Percentiles rank a stretch among this genome's conserved stretches.
Evolutionary conservation across 2,888 invertebrate genomes (phyloP).

Genomic region (Drosophila mettleri): DNA sequence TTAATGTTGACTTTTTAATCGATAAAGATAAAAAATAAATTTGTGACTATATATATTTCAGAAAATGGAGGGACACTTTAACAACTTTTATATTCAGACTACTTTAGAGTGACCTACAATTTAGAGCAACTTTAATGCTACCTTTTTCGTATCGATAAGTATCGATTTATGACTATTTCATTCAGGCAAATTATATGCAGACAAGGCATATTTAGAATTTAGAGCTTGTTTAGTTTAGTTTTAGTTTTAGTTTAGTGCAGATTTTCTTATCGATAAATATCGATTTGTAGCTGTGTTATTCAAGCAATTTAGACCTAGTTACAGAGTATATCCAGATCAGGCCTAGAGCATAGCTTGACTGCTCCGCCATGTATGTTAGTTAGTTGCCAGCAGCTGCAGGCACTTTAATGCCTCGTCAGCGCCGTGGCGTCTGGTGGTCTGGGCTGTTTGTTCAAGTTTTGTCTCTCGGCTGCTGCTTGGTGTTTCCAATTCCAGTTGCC

Average conservation of each 20-base stretch:
- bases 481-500: conserved; percentile 21
- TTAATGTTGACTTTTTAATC: no score
- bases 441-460: conserved; percentile 35
- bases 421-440: neutral
- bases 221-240: no score
- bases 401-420: conserved; percentile 31
- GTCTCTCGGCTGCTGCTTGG: conserved; percentile 18
- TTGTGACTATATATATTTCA: no score
- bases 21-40: no score
- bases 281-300: neutral
- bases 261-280: neutral
- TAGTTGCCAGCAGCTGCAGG: neutral
- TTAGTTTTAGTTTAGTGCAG: no score
- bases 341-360: neutral
- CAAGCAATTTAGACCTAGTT: neutral
- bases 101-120: no score
- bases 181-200: neutral
- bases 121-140: no score
- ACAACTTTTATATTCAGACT: no score
- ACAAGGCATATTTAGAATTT: no score
- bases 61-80: no score
- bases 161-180: neutral
- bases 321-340: neutral
- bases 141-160: neutral
- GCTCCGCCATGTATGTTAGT: neutral